phyloP scores from a whole-genome alignment of 2,888 invertebrate genomes.

The Stenichneumon culpator region DNA sequence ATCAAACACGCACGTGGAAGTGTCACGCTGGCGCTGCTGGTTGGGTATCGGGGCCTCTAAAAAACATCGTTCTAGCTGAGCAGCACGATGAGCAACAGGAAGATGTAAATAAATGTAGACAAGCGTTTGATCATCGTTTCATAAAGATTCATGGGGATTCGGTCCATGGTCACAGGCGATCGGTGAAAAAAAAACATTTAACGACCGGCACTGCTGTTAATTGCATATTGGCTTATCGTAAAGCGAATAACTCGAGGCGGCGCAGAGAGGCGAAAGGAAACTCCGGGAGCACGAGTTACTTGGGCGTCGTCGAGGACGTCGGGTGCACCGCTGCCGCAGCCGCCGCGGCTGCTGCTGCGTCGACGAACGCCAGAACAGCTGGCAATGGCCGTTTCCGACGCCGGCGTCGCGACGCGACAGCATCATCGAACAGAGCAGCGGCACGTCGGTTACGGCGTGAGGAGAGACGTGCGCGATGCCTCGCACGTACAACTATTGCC shows the following conservation, averaged over 20 bases:
- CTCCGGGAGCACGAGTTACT: not conserved
- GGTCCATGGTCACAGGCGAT: too few relatives aligned
- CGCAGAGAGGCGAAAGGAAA: conserved; percentile 2
- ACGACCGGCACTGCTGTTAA: not conserved
- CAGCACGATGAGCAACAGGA: not conserved
- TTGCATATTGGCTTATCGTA: not conserved
- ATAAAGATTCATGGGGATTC: not conserved
- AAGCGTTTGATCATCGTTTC: not conserved
- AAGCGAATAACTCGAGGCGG: conserved; percentile 7
- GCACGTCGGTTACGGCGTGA: conserved; percentile 39
- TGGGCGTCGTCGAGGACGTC: not conserved
- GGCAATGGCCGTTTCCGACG: conserved; percentile 57
- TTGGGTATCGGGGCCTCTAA: not conserved
- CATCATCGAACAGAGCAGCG: conserved; percentile 14
- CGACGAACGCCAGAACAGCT: conserved; percentile 6
- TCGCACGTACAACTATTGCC: conserved; percentile 54
- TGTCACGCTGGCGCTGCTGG: not conserved
- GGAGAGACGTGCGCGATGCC: conserved; percentile 58
- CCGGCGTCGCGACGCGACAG: conserved; percentile 47
- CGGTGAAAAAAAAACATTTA: not conserved
- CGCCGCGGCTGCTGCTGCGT: not conserved
- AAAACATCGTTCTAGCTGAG: not conserved
- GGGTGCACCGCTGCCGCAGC: not conserved
- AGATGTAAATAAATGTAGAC: not conserved
- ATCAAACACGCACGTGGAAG: conserved; percentile 3